These are phyloP conservation scores for Pelusios castaneus DNA, from an alignment of 2,113 vertebrate species.

Conservation along the genomic window DNA sequence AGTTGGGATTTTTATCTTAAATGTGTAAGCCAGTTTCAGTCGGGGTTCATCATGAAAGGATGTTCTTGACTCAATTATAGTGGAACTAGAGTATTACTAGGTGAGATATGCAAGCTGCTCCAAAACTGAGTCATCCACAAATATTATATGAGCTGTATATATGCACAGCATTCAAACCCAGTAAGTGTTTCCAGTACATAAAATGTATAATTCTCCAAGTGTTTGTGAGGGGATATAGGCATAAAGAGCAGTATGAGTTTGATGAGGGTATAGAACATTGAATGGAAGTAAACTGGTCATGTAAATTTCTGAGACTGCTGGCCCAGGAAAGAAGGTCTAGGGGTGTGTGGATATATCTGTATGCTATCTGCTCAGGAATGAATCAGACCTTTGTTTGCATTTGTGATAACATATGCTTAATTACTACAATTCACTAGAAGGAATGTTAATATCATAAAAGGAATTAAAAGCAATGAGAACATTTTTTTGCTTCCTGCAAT, in stretches of 20 bases:
- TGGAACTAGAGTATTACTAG: not conserved
- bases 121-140: not conserved
- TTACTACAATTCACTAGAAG: not conserved
- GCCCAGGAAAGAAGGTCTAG: not conserved
- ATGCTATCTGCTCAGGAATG: not conserved
- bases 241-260: not conserved
- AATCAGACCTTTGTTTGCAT: not conserved
- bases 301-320: not conserved
- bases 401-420: not conserved
- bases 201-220: not conserved
- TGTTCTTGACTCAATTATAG: not conserved
- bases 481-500: not conserved
- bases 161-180: not conserved
- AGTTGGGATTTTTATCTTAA: not conserved
- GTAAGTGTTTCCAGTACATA: not conserved
- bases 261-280: not conserved
- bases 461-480: not conserved
- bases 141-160: not conserved
- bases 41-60: not conserved
- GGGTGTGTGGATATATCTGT: not conserved
- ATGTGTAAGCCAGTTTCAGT: not conserved
- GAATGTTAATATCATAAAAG: not conserved
- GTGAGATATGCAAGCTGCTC: not conserved
- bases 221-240: not conserved
- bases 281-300: not conserved